Evolutionary conservation across 2,113 vertebrate genomes (phyloP), one percentile per base, ranked within the genome.

Genomic region (Pollimyrus isidori): DNA sequence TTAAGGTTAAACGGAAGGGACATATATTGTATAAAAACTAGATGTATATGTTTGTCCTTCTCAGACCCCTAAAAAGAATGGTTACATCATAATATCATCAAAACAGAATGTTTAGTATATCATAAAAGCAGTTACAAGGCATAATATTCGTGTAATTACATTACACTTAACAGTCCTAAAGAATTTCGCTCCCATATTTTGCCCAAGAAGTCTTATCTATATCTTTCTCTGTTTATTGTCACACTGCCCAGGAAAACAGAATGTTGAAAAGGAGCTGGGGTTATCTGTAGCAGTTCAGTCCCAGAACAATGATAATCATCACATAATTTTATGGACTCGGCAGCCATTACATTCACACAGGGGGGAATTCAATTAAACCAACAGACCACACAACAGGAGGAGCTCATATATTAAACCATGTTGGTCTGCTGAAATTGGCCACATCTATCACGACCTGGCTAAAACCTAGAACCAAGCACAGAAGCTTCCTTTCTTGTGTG

Each of bases 331-430:
- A 89, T 89, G 89, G 86, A 86, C 69, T 85, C 80, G 82, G n/a
- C 89, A 92, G 90, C 91, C 92, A 91, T 91, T 82, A 90, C 86
- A 90, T 90, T 52, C 89, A 56, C 89, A 90, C 69, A 87, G n/a
- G 53, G 49, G 5, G 13, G 86, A 92, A 92, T 92, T 90, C 0
- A 80, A 91, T 92, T 92, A 91, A 69, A 84, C 89, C 86, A 82
- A 48, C 52, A 89, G 86, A 88, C 52, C 89, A 76, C 85, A 87
- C 69, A 50, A 87, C 15, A 53, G 87, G 49, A 46, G 84, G 48
- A 90, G 87, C 90, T 53, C 50, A 87, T 86, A 76, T 89, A 53
- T 91, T 82, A 88, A 65, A 89, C 84, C 89, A 91, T 39, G 48
- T 83, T 86, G 89, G 82, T 58, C 89, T 53, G 85, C 87, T 90